Evolutionary conservation across 2,888 invertebrate genomes (phyloP).

Genomic region (Tholera decimalis): DNA sequence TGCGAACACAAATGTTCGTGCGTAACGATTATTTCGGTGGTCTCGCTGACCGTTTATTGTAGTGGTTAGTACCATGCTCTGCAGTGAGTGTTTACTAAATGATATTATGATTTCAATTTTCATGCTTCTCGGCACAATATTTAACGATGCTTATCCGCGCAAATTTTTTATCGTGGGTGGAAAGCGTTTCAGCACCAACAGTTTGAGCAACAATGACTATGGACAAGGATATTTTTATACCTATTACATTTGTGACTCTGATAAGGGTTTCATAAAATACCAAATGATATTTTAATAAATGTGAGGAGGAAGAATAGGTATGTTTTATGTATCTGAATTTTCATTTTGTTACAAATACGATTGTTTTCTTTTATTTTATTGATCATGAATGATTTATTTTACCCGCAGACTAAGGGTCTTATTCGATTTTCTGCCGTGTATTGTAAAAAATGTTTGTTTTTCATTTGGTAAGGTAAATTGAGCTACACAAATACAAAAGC

Average conservation of each 20-base stretch:
- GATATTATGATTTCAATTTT: background rate
- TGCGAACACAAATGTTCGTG: background rate
- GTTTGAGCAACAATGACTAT: slow-evolving; percentile 33
- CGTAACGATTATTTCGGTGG: slow-evolving; percentile 17
- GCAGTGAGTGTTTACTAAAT: slow-evolving; percentile 3
- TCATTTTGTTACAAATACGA: slow-evolving; percentile 40
- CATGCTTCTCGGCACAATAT: background rate
- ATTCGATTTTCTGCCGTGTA: slow-evolving; percentile 34
- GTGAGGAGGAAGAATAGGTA: slow-evolving; percentile 28
- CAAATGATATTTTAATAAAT: slow-evolving; percentile 59
- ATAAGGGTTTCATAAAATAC: slow-evolving; percentile 56
- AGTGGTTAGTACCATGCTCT: background rate
- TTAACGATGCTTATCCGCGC: background rate
- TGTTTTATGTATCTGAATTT: slow-evolving; percentile 30
- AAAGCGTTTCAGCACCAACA: slow-evolving; percentile 9
- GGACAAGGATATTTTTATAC: slow-evolving; percentile 33
- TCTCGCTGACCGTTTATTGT: slow-evolving; percentile 2
- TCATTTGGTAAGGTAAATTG: slow-evolving; percentile 32
- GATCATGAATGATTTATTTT: slow-evolving; percentile 59
- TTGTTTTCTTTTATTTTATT: slow-evolving; percentile 47
- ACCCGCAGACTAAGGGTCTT: slow-evolving; percentile 24
- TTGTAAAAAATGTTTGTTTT: slow-evolving; percentile 37
- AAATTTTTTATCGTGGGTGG: background rate
- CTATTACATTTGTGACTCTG: slow-evolving; percentile 41
- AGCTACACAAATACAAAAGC: slow-evolving; percentile 7